A percentile compares a stretch with the other conserved stretches of the same genome.
These are phyloP conservation scores for Amphipoea oculea DNA, from an alignment of 2,888 invertebrate genomes.

Conservation along the genomic window DNA sequence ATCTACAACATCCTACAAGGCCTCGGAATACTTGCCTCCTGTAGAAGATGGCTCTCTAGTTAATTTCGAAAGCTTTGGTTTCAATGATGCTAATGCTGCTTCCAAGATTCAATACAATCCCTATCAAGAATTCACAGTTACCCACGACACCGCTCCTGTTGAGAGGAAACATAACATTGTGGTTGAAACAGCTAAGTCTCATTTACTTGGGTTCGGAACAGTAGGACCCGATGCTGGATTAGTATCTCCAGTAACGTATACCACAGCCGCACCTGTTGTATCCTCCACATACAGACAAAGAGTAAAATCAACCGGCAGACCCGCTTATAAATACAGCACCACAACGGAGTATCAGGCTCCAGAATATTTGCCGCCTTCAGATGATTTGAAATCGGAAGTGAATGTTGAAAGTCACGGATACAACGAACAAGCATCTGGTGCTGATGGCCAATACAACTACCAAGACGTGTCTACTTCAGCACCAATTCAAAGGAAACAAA, in stretches of 20 bases:
- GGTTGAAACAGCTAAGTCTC: conserved; percentile 84
- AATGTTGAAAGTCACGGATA: conserved; percentile 76
- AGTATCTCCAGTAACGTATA: conserved; percentile 81
- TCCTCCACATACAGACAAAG: conserved; percentile 76
- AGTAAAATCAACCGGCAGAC: conserved; percentile 74
- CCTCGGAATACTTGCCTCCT: conserved; percentile 81
- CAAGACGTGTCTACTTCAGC: conserved; percentile 75
- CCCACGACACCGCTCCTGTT: conserved; percentile 69
- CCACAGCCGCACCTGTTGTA: conserved; percentile 76
- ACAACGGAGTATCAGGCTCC: conserved; percentile 78
- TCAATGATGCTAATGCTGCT: conserved; percentile 64
- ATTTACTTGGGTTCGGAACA: conserved; percentile 86
- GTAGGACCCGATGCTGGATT: conserved; percentile 87
- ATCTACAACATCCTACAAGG: conserved; percentile 77
- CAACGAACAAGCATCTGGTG: conserved; percentile 69
- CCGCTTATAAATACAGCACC: conserved; percentile 75
- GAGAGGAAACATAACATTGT: conserved; percentile 85
- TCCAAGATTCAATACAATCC: conserved; percentile 78
- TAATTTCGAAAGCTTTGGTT: conserved; percentile 77
- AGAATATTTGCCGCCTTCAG: conserved; percentile 83
- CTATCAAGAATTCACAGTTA: conserved; percentile 76
- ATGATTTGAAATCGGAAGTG: conserved; percentile 69
- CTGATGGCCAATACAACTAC: conserved; percentile 74
- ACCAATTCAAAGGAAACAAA: conserved; percentile 78
- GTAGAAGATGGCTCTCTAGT: conserved; percentile 69